Percentiles rank a stretch among this genome's conserved stretches.
Conservation (phyloP, 2,888 invertebrate species). For the Sycophila texana region DNA sequence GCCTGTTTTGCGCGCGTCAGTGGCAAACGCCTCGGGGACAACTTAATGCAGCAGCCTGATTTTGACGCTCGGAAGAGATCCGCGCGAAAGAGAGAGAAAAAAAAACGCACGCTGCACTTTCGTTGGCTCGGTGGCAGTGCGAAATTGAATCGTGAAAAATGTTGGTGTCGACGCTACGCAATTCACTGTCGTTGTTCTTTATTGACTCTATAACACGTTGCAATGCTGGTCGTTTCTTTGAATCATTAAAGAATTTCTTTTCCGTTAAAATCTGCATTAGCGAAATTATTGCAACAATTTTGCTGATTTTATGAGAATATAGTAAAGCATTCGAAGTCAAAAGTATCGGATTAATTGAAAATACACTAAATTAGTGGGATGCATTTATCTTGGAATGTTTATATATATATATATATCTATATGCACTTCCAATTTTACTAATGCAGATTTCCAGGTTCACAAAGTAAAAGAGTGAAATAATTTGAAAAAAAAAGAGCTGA, state of each 20-base stretch:
- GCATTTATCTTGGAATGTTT: too few relatives aligned
- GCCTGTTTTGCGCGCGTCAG: not conserved
- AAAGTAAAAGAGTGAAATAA: too few relatives aligned
- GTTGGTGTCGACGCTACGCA: not conserved
- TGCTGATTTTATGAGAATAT: too few relatives aligned
- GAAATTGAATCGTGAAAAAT: conserved; percentile 5
- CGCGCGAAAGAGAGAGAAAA: not conserved
- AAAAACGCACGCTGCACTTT: conserved; percentile 21
- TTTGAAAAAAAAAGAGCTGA: too few relatives aligned
- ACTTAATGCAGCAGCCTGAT: conserved; percentile 30
- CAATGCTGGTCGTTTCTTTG: too few relatives aligned
- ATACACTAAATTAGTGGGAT: too few relatives aligned
- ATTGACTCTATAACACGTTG: too few relatives aligned
- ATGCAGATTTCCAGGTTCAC: too few relatives aligned
- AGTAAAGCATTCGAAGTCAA: too few relatives aligned
- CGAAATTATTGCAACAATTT: not conserved
- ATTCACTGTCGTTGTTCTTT: not conserved
- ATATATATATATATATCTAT: too few relatives aligned
- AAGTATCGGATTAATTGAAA: too few relatives aligned
- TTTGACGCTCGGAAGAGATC: conserved; percentile 38
- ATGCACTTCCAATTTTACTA: too few relatives aligned
- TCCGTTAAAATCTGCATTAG: not conserved
- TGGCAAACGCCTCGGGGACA: conserved; percentile 3
- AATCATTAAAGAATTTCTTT: not conserved
- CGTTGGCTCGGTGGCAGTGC: conserved; percentile 37